phyloP scores from a whole-genome alignment of 2,888 invertebrate genomes.

The Phyto melanocephala region DNA sequence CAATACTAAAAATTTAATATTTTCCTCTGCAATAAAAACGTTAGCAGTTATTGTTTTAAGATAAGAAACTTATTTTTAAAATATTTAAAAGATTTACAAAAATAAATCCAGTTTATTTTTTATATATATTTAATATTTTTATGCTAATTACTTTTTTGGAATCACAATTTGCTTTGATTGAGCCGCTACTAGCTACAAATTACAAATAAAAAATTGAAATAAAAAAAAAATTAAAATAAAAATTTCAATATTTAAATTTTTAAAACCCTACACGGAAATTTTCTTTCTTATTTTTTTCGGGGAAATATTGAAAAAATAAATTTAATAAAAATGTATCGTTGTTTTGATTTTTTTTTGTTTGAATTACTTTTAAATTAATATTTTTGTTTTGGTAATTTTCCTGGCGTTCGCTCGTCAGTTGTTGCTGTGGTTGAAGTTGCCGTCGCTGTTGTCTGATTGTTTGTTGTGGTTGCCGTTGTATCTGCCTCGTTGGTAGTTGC shows the following conservation, averaged over 20 bases:
- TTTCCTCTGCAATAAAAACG: not conserved
- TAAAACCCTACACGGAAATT: slow-evolving; percentile 6
- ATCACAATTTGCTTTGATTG: slow-evolving; percentile 79
- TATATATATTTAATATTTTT: slow-evolving; percentile 2
- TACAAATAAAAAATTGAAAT: slow-evolving; percentile 11
- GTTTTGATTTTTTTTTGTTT: slow-evolving; percentile 11
- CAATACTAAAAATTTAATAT: slow-evolving; percentile 24
- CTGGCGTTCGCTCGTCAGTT: not conserved
- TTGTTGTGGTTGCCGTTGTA: slow-evolving; percentile 26
- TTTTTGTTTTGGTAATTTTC: slow-evolving; percentile 55
- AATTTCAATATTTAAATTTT: too few relatives aligned
- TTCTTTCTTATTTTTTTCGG: not conserved
- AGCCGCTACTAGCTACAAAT: slow-evolving; percentile 68
- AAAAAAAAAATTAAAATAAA: not conserved
- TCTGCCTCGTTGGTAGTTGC: slow-evolving; percentile 19
- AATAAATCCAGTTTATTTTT: slow-evolving; percentile 35
- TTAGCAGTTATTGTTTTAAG: slow-evolving; percentile 28
- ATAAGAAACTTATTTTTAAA: slow-evolving; percentile 42
- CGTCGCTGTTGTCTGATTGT: slow-evolving; percentile 10
- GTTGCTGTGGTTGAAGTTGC: slow-evolving; percentile 28
- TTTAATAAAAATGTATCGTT: slow-evolving; percentile 46
- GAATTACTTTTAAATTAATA: slow-evolving; percentile 28
- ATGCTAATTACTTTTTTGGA: slow-evolving; percentile 65
- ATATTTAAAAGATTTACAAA: slow-evolving; percentile 22
- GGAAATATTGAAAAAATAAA: slow-evolving; percentile 3